Evolutionary conservation across 2,113 vertebrate genomes (phyloP), one percentile per base, ranked within the genome.

Genomic region (Alethe castanea): DNA sequence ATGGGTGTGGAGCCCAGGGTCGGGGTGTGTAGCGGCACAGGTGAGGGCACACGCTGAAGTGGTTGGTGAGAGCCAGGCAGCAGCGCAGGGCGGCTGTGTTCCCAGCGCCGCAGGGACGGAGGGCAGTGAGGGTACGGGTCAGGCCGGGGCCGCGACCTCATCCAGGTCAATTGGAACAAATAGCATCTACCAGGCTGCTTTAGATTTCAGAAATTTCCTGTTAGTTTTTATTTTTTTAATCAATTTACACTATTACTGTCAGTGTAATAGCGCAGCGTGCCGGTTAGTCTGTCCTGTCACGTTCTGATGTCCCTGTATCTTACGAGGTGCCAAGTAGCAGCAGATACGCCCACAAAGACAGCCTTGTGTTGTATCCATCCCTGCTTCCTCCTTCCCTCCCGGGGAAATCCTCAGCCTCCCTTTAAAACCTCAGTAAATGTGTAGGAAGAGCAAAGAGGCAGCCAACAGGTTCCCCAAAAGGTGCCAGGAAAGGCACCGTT

Each of bases 31-130:
- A 18, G 52, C 42, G 50, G 18, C 26, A n/a, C 9, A 40, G 52
- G 24, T 26, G 56, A 35, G 5, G 5, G 23, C 56, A 53, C 11
- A 53, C 6, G 28, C 29, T 19, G 36, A 8, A 6, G 44, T 11
- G 53, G 25, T 0, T 1, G 14, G 52, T 24, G 47, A 8, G 19
- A 22, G 29, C 4, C 8, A 1, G 67, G 67, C 20, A 10, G 40
- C 14, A 1, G 61, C 3, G 1, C 19, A 13, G 47, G 60, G 26
- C 6, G 5, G n/a, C 23, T 9, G 10, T 2, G 0, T 19, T 47
- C 36, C 48, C 6, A 0, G 29, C 12, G 42, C n/a, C 48, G 2
- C 24, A 5, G 13, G 36, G 17, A 26, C 8, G 0, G 36, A 5
- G 12, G 47, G 19, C 45, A 3, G 3, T 14, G 31, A 3, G 36